phyloP scores from a whole-genome alignment of 2,888 invertebrate genomes.

The Boloria selene region DNA sequence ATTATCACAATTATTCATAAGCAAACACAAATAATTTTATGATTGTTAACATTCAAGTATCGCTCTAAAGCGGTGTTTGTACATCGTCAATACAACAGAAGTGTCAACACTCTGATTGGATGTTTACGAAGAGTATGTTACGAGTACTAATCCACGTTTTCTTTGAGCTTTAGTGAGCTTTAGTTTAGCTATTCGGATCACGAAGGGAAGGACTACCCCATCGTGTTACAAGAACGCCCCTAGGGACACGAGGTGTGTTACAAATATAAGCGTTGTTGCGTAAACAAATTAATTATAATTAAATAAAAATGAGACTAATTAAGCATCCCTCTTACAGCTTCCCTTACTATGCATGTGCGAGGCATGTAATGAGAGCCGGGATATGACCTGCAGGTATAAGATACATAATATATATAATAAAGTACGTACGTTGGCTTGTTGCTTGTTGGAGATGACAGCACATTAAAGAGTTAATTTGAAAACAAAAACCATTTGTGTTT shows the following conservation, averaged over 20 bases:
- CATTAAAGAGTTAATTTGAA: too few relatives aligned
- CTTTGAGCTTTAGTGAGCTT: slow-evolving; percentile 23
- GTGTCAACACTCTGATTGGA: slow-evolving; percentile 56
- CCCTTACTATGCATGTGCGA: slow-evolving; percentile 32
- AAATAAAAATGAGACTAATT: slow-evolving; percentile 44
- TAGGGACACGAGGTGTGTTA: slow-evolving; percentile 17
- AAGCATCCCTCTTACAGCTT: slow-evolving; percentile 34
- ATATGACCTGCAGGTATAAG: too few relatives aligned
- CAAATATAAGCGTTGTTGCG: slow-evolving; percentile 34
- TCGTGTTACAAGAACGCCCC: slow-evolving; percentile 42
- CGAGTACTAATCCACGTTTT: slow-evolving; percentile 40
- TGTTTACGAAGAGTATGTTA: slow-evolving; percentile 47
- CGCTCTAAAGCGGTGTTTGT: slow-evolving; percentile 41
- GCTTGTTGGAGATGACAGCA: too few relatives aligned
- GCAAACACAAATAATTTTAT: slow-evolving; percentile 11
- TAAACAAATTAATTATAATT: slow-evolving; percentile 46
- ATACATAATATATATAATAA: too few relatives aligned
- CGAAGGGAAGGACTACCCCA: slow-evolving; percentile 41
- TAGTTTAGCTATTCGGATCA: slow-evolving; percentile 41
- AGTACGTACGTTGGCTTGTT: too few relatives aligned
- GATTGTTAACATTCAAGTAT: slow-evolving; percentile 41
- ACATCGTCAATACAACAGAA: slow-evolving; percentile 46
- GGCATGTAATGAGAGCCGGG: slow-evolving; percentile 11
- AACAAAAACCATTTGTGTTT: neutral
- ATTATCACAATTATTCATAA: neutral